phyloP scores from a whole-genome alignment of 2,113 vertebrate species.

The Uria aalge region DNA sequence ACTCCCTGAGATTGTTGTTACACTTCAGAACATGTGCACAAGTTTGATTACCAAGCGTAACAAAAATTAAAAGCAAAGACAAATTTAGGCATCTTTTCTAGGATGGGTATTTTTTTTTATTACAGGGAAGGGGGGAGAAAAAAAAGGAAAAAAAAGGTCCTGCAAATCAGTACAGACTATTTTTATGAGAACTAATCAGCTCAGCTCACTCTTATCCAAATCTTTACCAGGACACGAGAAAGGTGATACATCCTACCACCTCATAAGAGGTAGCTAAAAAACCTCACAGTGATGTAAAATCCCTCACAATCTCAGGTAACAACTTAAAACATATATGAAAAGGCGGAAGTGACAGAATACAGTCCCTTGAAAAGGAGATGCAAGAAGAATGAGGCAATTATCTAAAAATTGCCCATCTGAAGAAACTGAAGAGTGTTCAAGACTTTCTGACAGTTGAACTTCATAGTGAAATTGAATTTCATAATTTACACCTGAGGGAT shows the following conservation, averaged over 20 bases:
- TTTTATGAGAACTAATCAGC: not conserved
- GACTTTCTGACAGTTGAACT: not conserved
- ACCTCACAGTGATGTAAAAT: not conserved
- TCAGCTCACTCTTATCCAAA: not conserved
- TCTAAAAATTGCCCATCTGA: not conserved
- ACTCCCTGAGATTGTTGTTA: not conserved
- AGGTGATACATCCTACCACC: not conserved
- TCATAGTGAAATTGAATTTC: not conserved
- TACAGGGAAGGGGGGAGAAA: not conserved
- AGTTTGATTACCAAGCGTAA: not conserved
- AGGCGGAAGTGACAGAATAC: not conserved
- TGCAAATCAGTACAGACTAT: not conserved
- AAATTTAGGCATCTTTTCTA: not conserved
- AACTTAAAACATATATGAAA: not conserved
- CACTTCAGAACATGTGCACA: not conserved
- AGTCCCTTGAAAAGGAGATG: not conserved
- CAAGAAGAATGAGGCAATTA: not conserved
- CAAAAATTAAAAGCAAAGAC: not conserved
- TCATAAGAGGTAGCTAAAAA: not conserved
- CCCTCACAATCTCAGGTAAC: not conserved
- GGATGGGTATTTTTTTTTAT: not conserved
- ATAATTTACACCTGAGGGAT: not conserved
- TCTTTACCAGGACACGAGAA: not conserved
- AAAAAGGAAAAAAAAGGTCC: too few relatives aligned
- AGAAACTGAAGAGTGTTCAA: not conserved